These are phyloP conservation scores for Gastracanthus pulcherrimus DNA, from an alignment of 2,888 invertebrate genomes.

Conservation along the genomic window DNA sequence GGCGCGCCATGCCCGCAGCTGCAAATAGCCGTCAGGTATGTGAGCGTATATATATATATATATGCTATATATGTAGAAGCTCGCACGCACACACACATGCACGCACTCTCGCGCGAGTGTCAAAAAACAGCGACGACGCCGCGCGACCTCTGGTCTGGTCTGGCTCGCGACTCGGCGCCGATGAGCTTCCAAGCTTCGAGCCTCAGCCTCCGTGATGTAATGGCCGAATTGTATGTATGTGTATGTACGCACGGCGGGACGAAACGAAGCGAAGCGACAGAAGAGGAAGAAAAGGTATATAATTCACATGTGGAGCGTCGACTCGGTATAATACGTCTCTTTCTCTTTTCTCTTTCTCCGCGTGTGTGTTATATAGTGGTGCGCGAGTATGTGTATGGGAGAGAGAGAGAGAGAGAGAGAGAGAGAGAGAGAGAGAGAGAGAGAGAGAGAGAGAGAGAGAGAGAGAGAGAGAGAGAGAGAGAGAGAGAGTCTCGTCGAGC, in stretches of 20 bases:
- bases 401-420: no score
- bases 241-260: neutral
- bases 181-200: neutral
- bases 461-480: neutral
- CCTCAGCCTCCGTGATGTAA: neutral
- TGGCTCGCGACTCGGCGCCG: conserved; percentile 7
- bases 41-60: neutral
- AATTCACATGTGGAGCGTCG: neutral
- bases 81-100: neutral
- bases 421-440: no score
- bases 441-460: no score
- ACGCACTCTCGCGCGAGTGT: neutral
- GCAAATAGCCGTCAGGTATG: conserved; percentile 24
- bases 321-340: no score
- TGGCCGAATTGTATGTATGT: neutral
- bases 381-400: no score
- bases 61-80: neutral
- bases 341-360: neutral
- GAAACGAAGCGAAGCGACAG: neutral
- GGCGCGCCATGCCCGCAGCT: conserved; percentile 7
- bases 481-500: conserved; percentile 23
- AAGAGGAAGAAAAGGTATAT: neutral
- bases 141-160: conserved; percentile 23
- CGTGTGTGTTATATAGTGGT: neutral
- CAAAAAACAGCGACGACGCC: neutral